Base-by-base conservation (phyloP, 30 jellyfish, hydroid and myxozoan species). In the Aurelia sp. region DNA sequence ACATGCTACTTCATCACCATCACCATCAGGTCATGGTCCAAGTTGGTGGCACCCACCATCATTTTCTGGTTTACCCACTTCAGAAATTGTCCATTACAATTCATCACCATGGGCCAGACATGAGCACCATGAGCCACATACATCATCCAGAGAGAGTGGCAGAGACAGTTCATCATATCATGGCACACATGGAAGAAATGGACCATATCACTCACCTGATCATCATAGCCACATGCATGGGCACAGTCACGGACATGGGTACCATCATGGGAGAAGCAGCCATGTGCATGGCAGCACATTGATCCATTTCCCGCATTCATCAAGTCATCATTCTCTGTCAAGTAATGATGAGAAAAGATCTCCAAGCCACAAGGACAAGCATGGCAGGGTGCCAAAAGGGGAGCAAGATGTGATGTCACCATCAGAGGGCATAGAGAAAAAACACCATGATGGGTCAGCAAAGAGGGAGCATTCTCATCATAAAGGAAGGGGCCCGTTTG, bases 271-370 rank as follows among this genome's bases (percentile, higher is more conserved):
- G 8, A 73, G 84, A 75, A 55, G 82, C 47, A 68, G 61, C 70
- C 88, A 78, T 21, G 74, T 60, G 1, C 93, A 81, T 50, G 84
- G 91, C 17, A 62, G 91, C 73, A 80, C 97, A 5, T 90, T 89
- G 40, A 89, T 89, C 59, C 97, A 89, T 51, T 89, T 89, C 82
- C 97, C 97, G 1, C 97, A 89, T 30, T 58, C 93, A 70, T 87
- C 96, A 73, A 62, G 90, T 44, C 86, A 75, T 53, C 83, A 74
- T 52, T 44, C 94, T 9, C 18, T 81, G 35, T 19, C 80, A 3
- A 41, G 70, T 31, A 89, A 79, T 53, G 89, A 72, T 18, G 97
- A 80, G 17, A 61, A n/a, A 2, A 61, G 79, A 16, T 78, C 89
- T n/a, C 89, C 89, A 16, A 65, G 62, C 73, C 72, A 18, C 19